Conservation (phyloP, 2,113 vertebrate genomes). For the Cephalopterus ornatus region DNA sequence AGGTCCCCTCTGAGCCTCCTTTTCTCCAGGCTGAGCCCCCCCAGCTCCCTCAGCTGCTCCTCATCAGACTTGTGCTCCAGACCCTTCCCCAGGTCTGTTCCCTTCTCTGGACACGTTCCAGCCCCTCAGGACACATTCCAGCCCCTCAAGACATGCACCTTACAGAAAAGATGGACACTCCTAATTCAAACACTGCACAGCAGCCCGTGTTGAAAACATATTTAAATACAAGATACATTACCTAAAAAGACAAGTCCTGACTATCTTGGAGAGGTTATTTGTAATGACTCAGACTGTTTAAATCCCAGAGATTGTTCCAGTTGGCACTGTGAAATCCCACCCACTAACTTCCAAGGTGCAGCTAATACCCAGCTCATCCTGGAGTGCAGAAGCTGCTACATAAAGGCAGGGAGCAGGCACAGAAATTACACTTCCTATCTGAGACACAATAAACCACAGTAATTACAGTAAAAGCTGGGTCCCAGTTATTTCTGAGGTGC, state of each 20-base stretch:
- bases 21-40: neutral
- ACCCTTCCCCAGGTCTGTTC: neutral
- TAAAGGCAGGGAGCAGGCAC: neutral
- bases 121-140: neutral
- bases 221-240: neutral
- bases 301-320: neutral
- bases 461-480: neutral
- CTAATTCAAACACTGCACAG: neutral
- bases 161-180: neutral
- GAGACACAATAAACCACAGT: neutral
- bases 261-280: neutral
- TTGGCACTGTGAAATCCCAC: neutral
- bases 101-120: neutral
- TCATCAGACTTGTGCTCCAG: neutral
- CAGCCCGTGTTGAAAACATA: neutral
- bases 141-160: neutral
- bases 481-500: neutral
- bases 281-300: neutral
- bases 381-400: neutral
- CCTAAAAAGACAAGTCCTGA: neutral
- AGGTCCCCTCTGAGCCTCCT: neutral
- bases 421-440: neutral
- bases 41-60: neutral
- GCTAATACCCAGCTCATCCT: neutral
- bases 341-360: neutral